These are phyloP conservation scores for Apantesis nais DNA, from an alignment of 2,888 invertebrate genomes.

Conservation along the genomic window DNA sequence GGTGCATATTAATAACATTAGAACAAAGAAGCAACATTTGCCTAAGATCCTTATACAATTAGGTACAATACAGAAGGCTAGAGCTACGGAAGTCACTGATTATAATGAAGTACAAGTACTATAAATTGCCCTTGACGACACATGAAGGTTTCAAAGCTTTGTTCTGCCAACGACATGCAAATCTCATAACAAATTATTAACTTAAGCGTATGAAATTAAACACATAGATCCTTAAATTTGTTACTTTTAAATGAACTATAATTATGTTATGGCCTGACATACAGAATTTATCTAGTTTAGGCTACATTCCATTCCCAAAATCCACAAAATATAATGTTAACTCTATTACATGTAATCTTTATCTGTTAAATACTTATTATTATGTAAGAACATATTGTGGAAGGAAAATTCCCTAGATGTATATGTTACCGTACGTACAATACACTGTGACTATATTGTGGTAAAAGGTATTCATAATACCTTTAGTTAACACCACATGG, in stretches of 20 bases:
- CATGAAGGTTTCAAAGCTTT: constrained; percentile 56
- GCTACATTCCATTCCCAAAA: too few species aligned
- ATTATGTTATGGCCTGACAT: too few species aligned
- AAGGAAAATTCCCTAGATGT: neutral
- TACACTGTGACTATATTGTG: neutral
- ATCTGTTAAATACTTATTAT: too few species aligned
- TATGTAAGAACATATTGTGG: neutral
- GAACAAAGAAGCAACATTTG: constrained; percentile 9
- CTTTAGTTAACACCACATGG: constrained; percentile 18
- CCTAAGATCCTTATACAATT: constrained; percentile 3
- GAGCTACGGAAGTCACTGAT: constrained; percentile 64
- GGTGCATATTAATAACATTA: neutral
- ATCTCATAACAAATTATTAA: constrained; percentile 56
- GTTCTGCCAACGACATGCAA: constrained; percentile 47
- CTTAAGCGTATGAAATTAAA: constrained; percentile 52
- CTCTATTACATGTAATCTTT: too few species aligned
- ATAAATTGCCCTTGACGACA: constrained; percentile 54
- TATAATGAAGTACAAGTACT: constrained; percentile 48
- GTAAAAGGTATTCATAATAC: neutral
- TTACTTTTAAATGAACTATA: neutral
- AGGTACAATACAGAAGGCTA: constrained; percentile 24
- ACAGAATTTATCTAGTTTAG: too few species aligned
- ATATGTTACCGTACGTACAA: neutral
- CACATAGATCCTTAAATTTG: constrained; percentile 49
- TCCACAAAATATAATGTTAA: too few species aligned